A percentile compares a stretch with the other conserved stretches of the same genome.
These are phyloP conservation scores for Elysia crispata DNA, from an alignment of 2,888 invertebrate genomes.

Conservation along the genomic window DNA sequence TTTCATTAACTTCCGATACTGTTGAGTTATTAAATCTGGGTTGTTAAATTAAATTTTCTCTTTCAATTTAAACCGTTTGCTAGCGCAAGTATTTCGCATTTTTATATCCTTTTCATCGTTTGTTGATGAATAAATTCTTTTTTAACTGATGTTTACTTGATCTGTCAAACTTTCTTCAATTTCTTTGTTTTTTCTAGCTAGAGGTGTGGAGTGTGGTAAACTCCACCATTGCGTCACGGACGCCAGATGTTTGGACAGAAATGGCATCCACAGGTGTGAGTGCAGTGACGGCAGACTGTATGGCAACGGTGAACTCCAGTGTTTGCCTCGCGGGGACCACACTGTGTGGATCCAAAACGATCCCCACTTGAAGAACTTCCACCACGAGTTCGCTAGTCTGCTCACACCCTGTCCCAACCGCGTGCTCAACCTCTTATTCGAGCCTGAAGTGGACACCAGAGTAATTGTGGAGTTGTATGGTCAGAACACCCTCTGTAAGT, in stretches of 20 bases:
- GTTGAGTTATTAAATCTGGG: too few relatives aligned
- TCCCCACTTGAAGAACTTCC: slow-evolving; percentile 10
- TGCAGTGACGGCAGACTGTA: background rate
- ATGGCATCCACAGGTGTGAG: background rate
- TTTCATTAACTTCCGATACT: too few relatives aligned
- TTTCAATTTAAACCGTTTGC: too few relatives aligned
- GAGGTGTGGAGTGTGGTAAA: slow-evolving; percentile 12
- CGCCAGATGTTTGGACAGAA: background rate
- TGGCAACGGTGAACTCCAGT: slow-evolving; percentile 21
- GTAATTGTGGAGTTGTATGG: slow-evolving; percentile 30
- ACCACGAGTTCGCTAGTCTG: background rate
- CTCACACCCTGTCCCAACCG: slow-evolving; percentile 23
- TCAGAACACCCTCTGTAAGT: background rate
- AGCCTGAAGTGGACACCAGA: background rate
- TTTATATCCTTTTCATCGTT: too few relatives aligned
- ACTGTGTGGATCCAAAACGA: background rate
- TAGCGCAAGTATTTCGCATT: too few relatives aligned
- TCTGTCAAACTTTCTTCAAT: too few relatives aligned
- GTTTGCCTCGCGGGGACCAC: slow-evolving; percentile 11
- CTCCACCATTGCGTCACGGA: background rate
- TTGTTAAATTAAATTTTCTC: too few relatives aligned
- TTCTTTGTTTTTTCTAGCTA: background rate
- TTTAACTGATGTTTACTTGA: too few relatives aligned
- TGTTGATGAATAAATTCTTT: too few relatives aligned
- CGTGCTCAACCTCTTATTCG: background rate